Conservation (phyloP, 1,140 invertebrate genomes). For the Ditylenchus dipsaci region DNA sequence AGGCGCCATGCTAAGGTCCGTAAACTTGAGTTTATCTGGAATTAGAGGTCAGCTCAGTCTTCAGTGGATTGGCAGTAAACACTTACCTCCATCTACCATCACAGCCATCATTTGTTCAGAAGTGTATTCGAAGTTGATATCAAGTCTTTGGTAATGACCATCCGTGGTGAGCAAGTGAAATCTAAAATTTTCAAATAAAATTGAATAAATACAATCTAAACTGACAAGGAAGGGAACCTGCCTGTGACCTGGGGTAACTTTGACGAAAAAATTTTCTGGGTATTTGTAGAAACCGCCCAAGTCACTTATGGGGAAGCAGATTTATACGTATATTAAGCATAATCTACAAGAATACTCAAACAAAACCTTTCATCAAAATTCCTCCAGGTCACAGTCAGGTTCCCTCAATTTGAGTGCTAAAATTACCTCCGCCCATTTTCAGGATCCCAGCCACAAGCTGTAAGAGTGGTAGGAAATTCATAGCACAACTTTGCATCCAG, state of each 20-base stretch:
- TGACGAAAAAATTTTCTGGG: too few relatives aligned
- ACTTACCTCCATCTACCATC: constrained; percentile 73
- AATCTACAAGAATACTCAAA: too few relatives aligned
- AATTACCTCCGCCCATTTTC: neutral
- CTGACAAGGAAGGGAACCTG: too few relatives aligned
- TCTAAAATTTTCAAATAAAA: neutral
- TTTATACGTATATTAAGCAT: too few relatives aligned
- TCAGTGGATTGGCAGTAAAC: constrained; percentile 9
- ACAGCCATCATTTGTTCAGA: constrained; percentile 66
- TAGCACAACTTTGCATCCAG: constrained; percentile 78
- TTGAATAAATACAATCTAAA: too few relatives aligned
- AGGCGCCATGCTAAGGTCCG: constrained; percentile 69
- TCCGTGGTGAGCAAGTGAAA: constrained; percentile 23
- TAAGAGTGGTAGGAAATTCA: constrained; percentile 1
- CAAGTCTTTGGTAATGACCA: constrained; percentile 24
- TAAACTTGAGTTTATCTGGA: constrained; percentile 67
- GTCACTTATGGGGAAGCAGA: too few relatives aligned
- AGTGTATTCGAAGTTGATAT: constrained; percentile 27
- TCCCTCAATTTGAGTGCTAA: neutral
- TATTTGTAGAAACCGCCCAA: too few relatives aligned
- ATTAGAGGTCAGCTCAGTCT: constrained; percentile 5
- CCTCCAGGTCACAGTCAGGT: too few relatives aligned
- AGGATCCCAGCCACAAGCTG: constrained; percentile 23
- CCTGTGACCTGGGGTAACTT: too few relatives aligned
- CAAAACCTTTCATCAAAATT: too few relatives aligned